phyloP scores from a whole-genome alignment of 1,140 invertebrate species.

The Ostrea denselamellosa region DNA sequence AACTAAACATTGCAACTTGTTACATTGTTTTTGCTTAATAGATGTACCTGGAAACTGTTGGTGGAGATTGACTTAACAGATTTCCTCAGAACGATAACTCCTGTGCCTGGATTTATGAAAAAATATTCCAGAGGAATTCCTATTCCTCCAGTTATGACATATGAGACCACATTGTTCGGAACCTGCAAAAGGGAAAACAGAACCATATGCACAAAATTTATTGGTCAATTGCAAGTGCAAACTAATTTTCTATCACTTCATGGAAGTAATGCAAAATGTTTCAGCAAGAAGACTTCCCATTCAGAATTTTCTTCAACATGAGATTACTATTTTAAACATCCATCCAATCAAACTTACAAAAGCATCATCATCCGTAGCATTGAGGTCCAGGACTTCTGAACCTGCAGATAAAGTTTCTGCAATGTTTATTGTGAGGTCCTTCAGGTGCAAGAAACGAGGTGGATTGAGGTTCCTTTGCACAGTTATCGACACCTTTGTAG shows the following conservation, averaged over 20 bases:
- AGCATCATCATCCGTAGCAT: slow-evolving; percentile 70
- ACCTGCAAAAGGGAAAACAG: slow-evolving; percentile 52
- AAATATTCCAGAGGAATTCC: slow-evolving; percentile 52
- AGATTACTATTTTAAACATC: neutral
- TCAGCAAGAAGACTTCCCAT: no score
- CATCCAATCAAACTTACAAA: slow-evolving; percentile 57
- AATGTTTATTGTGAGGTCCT: slow-evolving; percentile 45
- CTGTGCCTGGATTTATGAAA: slow-evolving; percentile 52
- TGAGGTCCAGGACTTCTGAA: slow-evolving; percentile 60
- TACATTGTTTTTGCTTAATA: no score
- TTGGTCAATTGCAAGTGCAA: no score
- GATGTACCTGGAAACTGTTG: slow-evolving; percentile 56
- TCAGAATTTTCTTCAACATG: no score
- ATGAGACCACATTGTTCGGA: slow-evolving; percentile 60
- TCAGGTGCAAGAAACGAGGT: slow-evolving; percentile 84
- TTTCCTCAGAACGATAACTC: slow-evolving; percentile 52
- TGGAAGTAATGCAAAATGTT: no score
- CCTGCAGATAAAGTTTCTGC: slow-evolving; percentile 59
- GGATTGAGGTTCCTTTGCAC: slow-evolving; percentile 75
- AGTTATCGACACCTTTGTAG: slow-evolving; percentile 63
- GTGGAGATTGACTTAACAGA: slow-evolving; percentile 45
- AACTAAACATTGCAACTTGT: no score
- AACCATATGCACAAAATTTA: neutral
- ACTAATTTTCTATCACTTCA: no score
- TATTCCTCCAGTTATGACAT: slow-evolving; percentile 49